These are phyloP conservation scores for Puffinus mauretanicus DNA, from an alignment of 2,113 vertebrate species.

Conservation along the genomic window DNA sequence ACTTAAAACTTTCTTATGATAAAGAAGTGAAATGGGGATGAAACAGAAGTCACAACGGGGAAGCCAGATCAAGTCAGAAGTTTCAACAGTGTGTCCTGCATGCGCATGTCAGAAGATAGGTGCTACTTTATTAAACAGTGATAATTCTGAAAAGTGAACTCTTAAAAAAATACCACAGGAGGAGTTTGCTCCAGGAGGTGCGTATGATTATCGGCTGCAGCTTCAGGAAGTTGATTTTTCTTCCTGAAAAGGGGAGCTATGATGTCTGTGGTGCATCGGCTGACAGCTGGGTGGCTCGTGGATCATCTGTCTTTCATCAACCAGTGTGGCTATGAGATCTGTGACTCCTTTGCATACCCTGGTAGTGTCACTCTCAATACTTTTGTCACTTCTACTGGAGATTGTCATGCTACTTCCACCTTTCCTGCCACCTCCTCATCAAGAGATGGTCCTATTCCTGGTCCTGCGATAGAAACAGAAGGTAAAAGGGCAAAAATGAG, in stretches of 20 bases:
- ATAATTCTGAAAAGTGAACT: neutral
- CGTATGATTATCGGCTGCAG: fast-evolving
- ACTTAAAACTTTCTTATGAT: fast-evolving
- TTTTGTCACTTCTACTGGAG: neutral
- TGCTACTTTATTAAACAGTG: neutral
- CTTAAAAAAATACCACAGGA: neutral
- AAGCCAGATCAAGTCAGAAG: neutral
- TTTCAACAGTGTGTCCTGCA: fast-evolving
- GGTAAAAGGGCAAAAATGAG: neutral
- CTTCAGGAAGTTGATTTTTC: neutral
- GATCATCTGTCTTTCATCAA: conserved; percentile 83
- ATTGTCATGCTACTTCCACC: neutral
- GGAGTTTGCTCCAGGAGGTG: neutral
- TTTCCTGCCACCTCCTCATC: neutral
- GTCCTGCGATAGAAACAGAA: neutral
- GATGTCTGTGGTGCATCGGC: conserved; percentile 79
- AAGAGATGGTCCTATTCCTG: neutral
- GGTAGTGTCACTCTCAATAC: neutral
- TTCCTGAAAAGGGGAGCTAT: neutral
- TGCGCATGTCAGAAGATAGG: fast-evolving
- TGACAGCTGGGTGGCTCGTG: conserved; percentile 79
- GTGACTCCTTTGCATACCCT: neutral
- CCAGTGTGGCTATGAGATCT: conserved; percentile 64
- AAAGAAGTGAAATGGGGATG: no score
- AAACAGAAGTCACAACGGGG: fast-evolving